Base-by-base conservation (phyloP, 2,113 vertebrate species). In the Chlorodrepanis virens region DNA sequence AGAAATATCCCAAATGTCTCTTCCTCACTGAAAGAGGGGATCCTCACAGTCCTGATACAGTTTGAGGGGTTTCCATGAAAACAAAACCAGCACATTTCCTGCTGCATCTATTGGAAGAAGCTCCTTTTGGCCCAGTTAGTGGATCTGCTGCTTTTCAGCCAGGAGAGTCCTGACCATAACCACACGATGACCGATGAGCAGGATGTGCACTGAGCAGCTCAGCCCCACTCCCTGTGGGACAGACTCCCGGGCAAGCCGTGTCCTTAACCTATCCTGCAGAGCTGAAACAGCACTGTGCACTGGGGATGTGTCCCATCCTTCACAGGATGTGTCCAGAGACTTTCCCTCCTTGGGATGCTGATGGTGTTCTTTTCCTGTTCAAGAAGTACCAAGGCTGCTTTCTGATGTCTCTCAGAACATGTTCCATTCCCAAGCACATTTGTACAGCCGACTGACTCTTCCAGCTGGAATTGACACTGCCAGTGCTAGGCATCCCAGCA, bases 141-240 rank as follows among this genome's bases (percentile, higher is more conserved):
- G 52, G 90, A 93, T 91, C 60, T 91, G 82, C 94, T 87, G 37
- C 81, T 89, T 83, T 91, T 71, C 71, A 89, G 72, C 44, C 61
- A n/a, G 57, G 68, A 91, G 78, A 50, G 49, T 81, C 20, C 39
- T 77, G 27, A 9, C 14, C 4, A 6, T 68, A 37, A 29, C 31
- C 27, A 6, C 49, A 18, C 0, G 0, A 42, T 65, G 67, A 67
- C 31, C 5, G 21, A 27, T 4, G 60, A 87, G 87, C 75, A 95
- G 91, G 72, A 86, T 54, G 7, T 7, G 71, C 78, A 44, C 67
- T 40, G 82, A 93, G 87, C 71, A 69, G 8, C 60, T 83, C 80
- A 57, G 89, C 68, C 54, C 75, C 42, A 5, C 40, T 68, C 22
- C 28, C 64, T 76, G 59, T 85, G 74, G 78, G 67, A 65, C 53